Conservation (phyloP, 1,140 invertebrate genomes). For the Drosophila orena region DNA sequence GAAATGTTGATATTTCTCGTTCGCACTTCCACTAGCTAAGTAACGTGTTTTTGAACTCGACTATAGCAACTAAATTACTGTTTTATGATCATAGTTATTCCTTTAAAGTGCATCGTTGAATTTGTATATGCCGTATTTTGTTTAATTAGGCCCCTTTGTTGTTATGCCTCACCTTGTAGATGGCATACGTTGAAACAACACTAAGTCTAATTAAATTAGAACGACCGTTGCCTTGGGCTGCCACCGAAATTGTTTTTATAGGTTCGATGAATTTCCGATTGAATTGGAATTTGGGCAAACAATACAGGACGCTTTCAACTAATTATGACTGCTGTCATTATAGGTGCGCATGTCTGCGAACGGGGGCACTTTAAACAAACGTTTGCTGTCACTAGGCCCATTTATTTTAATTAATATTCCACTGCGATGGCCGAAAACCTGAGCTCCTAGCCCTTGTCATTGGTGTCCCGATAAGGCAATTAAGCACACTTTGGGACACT, state of each 20-base stretch:
- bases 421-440: constrained; percentile 20
- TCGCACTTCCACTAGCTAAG: too few species aligned
- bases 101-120: too few species aligned
- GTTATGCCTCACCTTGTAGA: not conserved
- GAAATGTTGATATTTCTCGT: too few species aligned
- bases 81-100: too few species aligned
- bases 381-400: constrained; percentile 10
- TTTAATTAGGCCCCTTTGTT: not conserved
- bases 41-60: too few species aligned
- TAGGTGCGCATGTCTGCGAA: not conserved
- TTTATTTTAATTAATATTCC: constrained; percentile 57
- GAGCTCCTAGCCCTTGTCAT: constrained; percentile 12
- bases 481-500: constrained; percentile 57
- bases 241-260: not conserved
- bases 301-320: constrained; percentile 5
- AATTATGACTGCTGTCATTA: constrained; percentile 6
- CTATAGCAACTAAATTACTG: too few species aligned
- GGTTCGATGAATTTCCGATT: not conserved
- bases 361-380: constrained; percentile 1
- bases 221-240: not conserved
- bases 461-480: constrained; percentile 51
- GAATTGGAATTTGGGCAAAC: not conserved
- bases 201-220: not conserved
- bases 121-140: not conserved
- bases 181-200: not conserved